Evolutionary conservation across 2,888 invertebrate species (phyloP).

Genomic region (Mesochorus sp.): DNA sequence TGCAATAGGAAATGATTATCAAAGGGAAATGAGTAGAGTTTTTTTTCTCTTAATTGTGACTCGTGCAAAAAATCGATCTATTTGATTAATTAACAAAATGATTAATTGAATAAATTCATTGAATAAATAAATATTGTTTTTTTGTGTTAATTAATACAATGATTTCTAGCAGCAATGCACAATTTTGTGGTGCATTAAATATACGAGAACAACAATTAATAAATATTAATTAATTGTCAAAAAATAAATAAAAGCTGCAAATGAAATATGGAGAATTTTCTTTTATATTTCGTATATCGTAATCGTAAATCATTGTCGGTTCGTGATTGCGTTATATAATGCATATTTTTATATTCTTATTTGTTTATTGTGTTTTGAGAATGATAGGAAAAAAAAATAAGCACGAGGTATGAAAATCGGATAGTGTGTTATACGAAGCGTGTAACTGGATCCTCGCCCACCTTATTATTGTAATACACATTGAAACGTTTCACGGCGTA

Average conservation of each 20-base stretch:
- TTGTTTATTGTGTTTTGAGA: too few species aligned
- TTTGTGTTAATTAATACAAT: too few species aligned
- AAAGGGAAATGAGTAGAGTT: background rate
- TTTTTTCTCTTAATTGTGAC: background rate
- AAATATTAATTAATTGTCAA: too few species aligned
- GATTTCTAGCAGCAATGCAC: too few species aligned
- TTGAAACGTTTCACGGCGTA: conserved; percentile 43
- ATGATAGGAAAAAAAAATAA: conserved; percentile 3
- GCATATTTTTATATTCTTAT: background rate
- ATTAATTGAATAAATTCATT: too few species aligned
- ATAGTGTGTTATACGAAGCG: conserved; percentile 71
- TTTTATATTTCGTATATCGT: background rate
- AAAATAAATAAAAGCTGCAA: too few species aligned
- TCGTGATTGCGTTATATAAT: background rate
- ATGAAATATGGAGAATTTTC: background rate
- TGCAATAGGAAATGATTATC: background rate
- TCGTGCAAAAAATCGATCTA: background rate
- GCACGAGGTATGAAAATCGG: conserved; percentile 14
- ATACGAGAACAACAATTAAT: background rate
- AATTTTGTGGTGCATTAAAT: too few species aligned
- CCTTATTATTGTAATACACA: conserved; percentile 72
- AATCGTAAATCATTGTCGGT: background rate
- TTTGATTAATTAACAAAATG: too few species aligned
- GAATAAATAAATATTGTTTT: too few species aligned
- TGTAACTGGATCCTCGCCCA: conserved; percentile 78